These are phyloP conservation scores for Eupithecia centaureata DNA, from an alignment of 2,888 invertebrate genomes.

Conservation along the genomic window DNA sequence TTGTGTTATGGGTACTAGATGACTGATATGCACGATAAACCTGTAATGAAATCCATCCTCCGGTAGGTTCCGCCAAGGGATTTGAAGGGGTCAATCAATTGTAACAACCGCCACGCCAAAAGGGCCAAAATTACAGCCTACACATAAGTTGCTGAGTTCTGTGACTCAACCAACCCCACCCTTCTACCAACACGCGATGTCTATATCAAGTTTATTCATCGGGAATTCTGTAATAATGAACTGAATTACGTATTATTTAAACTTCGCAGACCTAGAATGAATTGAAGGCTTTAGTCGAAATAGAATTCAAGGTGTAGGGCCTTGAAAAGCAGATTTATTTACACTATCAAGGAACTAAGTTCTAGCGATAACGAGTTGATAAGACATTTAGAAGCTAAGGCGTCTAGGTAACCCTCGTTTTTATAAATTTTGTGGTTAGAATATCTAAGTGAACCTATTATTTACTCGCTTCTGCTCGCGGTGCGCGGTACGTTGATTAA, in stretches of 20 bases:
- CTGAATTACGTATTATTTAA: constrained; percentile 21
- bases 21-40: no score
- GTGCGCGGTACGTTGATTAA: no score
- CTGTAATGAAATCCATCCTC: no score
- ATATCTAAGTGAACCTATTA: no score
- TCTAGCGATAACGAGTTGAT: not conserved
- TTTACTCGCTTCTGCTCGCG: no score
- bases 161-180: constrained; percentile 16
- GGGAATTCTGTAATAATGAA: constrained; percentile 23
- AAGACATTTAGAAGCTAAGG: not conserved
- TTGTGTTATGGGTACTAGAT: no score
- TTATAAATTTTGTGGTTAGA: no score
- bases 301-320: constrained; percentile 13
- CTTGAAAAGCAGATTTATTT: not conserved
- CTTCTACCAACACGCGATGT: constrained; percentile 24
- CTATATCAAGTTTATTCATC: constrained; percentile 19
- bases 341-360: not conserved
- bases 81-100: no score
- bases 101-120: no score
- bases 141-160: not conserved
- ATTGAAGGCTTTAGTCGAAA: not conserved
- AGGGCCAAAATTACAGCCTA: no score
- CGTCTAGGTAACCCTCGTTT: no score
- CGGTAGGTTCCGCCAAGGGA: no score
- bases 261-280: constrained; percentile 13